Percentiles rank a stretch among this genome's conserved stretches.
Evolutionary conservation across 2,797 vertebrate species (phyloP).

Genomic region (Philypnodon macrostomus): DNA sequence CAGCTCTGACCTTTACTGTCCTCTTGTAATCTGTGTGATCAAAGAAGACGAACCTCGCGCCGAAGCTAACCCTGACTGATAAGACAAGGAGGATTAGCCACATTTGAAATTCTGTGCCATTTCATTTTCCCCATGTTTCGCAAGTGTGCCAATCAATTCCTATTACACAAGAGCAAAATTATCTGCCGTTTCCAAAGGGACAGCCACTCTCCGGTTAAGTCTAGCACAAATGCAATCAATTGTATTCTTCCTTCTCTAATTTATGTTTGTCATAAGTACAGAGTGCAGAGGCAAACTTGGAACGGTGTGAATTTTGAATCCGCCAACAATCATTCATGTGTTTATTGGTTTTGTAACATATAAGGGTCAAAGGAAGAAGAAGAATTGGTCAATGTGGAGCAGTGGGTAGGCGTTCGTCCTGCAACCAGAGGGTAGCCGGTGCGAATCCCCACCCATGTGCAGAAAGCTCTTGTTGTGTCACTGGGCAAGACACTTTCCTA

Average conservation of each 20-base stretch:
- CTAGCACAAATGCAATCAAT: neutral
- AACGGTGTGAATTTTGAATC: no score
- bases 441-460: no score
- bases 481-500: no score
- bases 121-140: slow-evolving; percentile 6
- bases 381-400: no score
- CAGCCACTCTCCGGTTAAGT: neutral
- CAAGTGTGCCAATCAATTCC: neutral
- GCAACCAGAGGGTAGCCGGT: no score
- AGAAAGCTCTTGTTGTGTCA: no score
- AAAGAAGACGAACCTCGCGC: slow-evolving; percentile 16
- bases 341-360: no score
- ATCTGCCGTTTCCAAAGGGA: slow-evolving; percentile 2
- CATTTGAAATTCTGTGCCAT: slow-evolving; percentile 13
- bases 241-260: neutral
- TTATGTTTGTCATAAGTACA: neutral
- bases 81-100: slow-evolving; percentile 7
- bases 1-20: slow-evolving; percentile 25
- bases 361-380: no score
- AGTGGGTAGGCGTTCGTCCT: no score
- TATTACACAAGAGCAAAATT: slow-evolving; percentile 11
- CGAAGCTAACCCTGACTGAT: slow-evolving; percentile 7
- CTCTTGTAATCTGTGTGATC: slow-evolving; percentile 21
- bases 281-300: neutral
- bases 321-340: no score